phyloP scores from a whole-genome alignment of 2,888 invertebrate species.

The Drosophila rubida region DNA sequence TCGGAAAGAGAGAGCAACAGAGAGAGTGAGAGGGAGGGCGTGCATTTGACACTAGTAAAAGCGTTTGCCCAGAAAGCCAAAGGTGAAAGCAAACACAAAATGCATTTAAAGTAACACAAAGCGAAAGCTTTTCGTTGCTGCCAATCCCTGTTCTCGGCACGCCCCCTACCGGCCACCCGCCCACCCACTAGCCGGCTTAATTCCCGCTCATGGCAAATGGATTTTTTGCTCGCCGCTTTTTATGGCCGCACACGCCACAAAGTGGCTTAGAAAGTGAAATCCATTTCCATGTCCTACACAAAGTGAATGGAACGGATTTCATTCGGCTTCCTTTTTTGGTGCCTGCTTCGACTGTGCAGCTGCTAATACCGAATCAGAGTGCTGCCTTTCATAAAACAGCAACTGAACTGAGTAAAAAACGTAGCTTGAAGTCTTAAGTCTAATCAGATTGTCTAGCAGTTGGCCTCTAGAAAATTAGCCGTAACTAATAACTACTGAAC shows the following conservation, averaged over 20 bases:
- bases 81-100: slow-evolving; percentile 53
- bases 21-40: slow-evolving; percentile 17
- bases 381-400: slow-evolving; percentile 26
- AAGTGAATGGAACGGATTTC: slow-evolving; percentile 51
- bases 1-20: not conserved
- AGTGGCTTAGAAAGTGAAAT: slow-evolving; percentile 54
- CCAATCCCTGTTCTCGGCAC: not conserved
- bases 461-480: not conserved
- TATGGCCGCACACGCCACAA: slow-evolving; percentile 34
- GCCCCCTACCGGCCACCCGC: not conserved
- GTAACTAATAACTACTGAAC: slow-evolving; percentile 19
- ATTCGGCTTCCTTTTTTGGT: slow-evolving; percentile 24
- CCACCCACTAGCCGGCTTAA: not conserved
- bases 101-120: slow-evolving; percentile 55
- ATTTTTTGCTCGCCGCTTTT: slow-evolving; percentile 22
- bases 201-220: slow-evolving; percentile 29
- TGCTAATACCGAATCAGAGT: slow-evolving; percentile 67
- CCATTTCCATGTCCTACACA: slow-evolving; percentile 45
- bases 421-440: no score
- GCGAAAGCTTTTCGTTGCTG: slow-evolving; percentile 4
- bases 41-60: slow-evolving; percentile 40
- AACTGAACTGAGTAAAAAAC: no score
- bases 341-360: slow-evolving; percentile 46
- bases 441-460: slow-evolving; percentile 41
- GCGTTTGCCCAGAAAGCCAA: slow-evolving; percentile 44